These are phyloP conservation scores for Ganaspis brasiliensis DNA, from an alignment of 2,888 invertebrate species.

Conservation along the genomic window DNA sequence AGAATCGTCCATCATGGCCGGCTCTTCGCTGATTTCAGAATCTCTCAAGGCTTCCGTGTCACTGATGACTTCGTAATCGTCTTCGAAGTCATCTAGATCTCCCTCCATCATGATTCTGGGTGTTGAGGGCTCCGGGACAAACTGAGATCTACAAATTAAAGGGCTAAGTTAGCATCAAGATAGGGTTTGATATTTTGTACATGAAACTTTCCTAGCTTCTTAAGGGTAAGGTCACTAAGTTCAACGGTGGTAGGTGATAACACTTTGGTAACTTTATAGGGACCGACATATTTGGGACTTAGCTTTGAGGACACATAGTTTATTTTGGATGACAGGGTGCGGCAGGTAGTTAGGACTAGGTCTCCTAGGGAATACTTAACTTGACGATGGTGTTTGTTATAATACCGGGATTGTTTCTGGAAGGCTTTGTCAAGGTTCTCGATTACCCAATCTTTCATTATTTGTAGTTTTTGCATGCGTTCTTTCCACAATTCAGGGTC, in stretches of 20 bases:
- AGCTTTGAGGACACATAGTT: conserved; percentile 33
- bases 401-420: conserved; percentile 5
- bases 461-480: not conserved
- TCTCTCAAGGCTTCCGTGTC: no score
- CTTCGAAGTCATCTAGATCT: no score
- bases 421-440: not conserved
- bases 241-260: not conserved
- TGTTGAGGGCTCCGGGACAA: no score
- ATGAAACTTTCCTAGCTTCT: not conserved
- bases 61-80: no score
- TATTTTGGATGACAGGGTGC: conserved; percentile 2
- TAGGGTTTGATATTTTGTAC: not conserved
- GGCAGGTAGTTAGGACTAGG: not conserved
- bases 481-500: not conserved
- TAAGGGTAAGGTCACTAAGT: not conserved
- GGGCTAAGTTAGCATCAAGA: no score
- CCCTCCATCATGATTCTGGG: no score
- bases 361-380: not conserved
- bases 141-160: no score
- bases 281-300: not conserved
- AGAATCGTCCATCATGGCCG: no score
- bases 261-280: not conserved
- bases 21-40: no score
- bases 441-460: not conserved
- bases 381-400: conserved; percentile 7